Evolutionary conservation across 2,888 invertebrate genomes (phyloP).

Genomic region (Polyommatus icarus): DNA sequence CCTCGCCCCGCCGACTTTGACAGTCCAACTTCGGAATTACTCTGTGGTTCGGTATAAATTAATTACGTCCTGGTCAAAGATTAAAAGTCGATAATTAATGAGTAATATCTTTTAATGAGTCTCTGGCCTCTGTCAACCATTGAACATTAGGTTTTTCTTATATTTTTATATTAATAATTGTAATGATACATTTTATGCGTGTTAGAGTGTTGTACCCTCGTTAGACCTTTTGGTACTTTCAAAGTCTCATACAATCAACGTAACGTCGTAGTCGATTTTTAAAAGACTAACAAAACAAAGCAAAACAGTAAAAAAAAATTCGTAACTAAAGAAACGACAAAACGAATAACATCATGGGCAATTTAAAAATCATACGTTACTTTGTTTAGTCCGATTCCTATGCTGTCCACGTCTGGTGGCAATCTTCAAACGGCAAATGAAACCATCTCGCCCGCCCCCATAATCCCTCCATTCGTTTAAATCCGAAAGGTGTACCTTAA

Average conservation of each 20-base stretch:
- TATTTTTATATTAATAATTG: no score
- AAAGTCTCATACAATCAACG: no score
- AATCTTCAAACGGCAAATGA: constrained; percentile 51
- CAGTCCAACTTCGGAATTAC: constrained; percentile 16
- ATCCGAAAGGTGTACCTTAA: constrained; percentile 66
- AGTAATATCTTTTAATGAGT: no score
- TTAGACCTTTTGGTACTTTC: no score
- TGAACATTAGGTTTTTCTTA: no score
- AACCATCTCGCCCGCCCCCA: constrained; percentile 45
- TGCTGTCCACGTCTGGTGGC: constrained; percentile 46
- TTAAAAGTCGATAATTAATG: background rate
- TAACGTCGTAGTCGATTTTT: no score
- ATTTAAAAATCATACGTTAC: constrained; percentile 30
- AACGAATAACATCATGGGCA: background rate
- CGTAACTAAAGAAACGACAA: background rate
- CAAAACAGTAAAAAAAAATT: background rate
- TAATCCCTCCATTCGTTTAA: constrained; percentile 58
- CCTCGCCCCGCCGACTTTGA: background rate
- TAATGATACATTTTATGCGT: no score
- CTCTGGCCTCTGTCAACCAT: no score
- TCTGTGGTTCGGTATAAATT: background rate
- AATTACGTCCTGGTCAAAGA: background rate
- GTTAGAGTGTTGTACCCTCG: no score
- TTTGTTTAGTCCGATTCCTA: constrained; percentile 45
- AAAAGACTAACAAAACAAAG: no score